These are phyloP conservation scores for Poecile atricapillus DNA, from an alignment of 2,113 vertebrate species.

Conservation along the genomic window DNA sequence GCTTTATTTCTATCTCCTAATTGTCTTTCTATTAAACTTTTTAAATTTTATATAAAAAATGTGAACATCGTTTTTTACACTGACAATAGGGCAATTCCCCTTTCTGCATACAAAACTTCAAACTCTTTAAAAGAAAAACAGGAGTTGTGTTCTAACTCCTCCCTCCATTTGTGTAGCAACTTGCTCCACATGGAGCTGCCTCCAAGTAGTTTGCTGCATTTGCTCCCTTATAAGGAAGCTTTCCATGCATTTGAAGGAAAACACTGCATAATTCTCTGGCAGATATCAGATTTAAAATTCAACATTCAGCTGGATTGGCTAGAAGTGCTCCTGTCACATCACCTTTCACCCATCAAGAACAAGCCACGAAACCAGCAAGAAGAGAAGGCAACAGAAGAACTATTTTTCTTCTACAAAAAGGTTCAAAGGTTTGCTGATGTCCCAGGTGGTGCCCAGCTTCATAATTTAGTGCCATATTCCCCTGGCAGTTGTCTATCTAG, in stretches of 20 bases:
- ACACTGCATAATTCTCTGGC: neutral
- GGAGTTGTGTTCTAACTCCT: neutral
- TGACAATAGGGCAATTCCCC: neutral
- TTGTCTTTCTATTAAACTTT: too few relatives aligned
- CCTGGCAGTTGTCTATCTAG: neutral
- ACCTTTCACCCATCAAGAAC: neutral
- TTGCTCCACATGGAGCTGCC: neutral
- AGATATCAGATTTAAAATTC: neutral
- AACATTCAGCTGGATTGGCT: neutral
- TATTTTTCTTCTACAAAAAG: neutral
- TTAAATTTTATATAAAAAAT: too few relatives aligned
- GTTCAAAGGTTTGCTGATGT: neutral
- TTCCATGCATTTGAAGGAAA: neutral
- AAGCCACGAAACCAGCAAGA: neutral
- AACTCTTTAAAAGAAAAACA: neutral
- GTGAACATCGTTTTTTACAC: too few relatives aligned
- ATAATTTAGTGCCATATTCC: neutral
- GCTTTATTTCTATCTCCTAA: too few relatives aligned
- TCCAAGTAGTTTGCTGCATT: neutral
- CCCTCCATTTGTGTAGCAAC: neutral
- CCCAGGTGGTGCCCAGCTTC: neutral
- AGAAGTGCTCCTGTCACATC: neutral
- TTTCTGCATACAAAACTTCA: neutral
- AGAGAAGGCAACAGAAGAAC: neutral
- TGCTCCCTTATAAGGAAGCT: conserved; percentile 23